Conservation (phyloP, 2,797 vertebrate species). For the Arctocebus calabarensis region DNA sequence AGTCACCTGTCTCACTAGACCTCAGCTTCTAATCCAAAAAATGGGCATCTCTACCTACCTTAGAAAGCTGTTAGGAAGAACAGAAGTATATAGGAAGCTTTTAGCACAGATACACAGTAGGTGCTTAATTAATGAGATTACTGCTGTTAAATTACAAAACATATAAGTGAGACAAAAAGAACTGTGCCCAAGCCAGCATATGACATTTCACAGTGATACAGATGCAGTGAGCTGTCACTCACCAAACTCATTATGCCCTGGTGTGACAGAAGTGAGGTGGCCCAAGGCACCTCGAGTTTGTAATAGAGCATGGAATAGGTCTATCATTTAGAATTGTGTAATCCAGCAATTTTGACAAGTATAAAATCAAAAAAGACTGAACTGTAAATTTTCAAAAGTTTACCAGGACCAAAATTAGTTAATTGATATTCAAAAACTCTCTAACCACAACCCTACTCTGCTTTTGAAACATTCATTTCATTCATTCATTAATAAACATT, state of each 20-base stretch:
- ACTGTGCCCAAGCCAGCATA: neutral
- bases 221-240: neutral
- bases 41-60: neutral
- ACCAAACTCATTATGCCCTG: neutral
- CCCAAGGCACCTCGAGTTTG: neutral
- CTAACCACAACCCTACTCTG: neutral
- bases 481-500: conserved; percentile 2
- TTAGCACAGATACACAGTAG: neutral
- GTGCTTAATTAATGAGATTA: neutral
- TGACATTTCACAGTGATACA: neutral
- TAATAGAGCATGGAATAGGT: neutral
- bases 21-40: neutral
- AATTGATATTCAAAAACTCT: conserved; percentile 6
- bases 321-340: neutral
- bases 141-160: neutral
- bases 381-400: neutral
- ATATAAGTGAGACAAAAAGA: neutral
- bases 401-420: neutral
- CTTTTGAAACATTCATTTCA: neutral
- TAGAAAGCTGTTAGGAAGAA: neutral
- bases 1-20: neutral
- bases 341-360: neutral
- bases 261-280: neutral
- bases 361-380: neutral
- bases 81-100: neutral